These are phyloP conservation scores for Isaurus tuberculatus DNA, from an alignment of 92 coral and sea anemone genomes.

Conservation along the genomic window DNA sequence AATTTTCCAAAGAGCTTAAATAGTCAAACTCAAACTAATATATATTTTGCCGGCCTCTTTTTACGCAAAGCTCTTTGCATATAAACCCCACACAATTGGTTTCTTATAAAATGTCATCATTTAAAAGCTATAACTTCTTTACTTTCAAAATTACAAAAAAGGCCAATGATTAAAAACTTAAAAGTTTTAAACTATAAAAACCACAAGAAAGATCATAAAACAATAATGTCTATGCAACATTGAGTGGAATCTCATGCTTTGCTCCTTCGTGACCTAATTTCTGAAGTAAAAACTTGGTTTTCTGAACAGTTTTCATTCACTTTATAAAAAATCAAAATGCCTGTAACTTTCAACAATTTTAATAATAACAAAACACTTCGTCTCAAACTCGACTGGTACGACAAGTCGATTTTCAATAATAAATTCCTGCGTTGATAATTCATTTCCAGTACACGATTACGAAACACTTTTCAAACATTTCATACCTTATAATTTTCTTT, in stretches of 20 bases:
- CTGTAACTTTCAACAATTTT: not conserved
- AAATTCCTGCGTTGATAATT: slow-evolving; percentile 45
- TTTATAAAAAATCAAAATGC: not conserved
- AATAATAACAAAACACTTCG: not conserved
- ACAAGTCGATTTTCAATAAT: not conserved
- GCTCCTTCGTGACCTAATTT: not conserved
- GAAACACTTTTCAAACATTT: too few relatives aligned
- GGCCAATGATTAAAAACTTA: not conserved
- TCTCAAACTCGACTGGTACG: not conserved
- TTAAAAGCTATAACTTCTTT: not conserved
- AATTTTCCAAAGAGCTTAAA: not conserved
- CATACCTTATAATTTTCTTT: slow-evolving; percentile 41
- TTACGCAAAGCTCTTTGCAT: too few relatives aligned
- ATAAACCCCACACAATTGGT: not conserved
- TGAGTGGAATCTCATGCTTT: not conserved
- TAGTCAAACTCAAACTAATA: too few relatives aligned
- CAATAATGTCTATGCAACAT: not conserved
- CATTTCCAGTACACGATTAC: not conserved
- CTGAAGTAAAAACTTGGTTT: not conserved
- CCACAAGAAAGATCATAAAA: not conserved
- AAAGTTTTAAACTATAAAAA: not conserved
- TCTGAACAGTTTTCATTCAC: not conserved
- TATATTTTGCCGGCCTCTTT: not conserved
- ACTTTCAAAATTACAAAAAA: not conserved
- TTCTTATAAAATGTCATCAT: not conserved